A percentile compares a stretch with the other conserved stretches of the same genome.
Conservation (phyloP, 2,888 invertebrate genomes). For the Agriotes lineatus region DNA sequence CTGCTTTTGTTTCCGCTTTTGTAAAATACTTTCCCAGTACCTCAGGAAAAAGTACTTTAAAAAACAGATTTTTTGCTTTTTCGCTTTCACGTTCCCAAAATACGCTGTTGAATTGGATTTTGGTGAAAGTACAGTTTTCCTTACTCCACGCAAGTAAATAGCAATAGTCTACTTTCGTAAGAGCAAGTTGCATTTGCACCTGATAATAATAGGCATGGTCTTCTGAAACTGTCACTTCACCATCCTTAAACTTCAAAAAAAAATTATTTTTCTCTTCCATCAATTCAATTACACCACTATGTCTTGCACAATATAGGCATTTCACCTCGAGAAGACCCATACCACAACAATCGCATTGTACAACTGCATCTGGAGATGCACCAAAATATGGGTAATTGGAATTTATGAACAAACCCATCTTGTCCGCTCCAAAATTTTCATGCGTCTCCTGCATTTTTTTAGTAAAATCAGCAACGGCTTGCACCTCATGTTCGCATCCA, state of each 20-base stretch:
- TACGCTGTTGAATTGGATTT: not conserved
- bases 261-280: too few relatives aligned
- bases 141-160: slow-evolving; percentile 3
- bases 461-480: not conserved
- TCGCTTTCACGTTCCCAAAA: not conserved
- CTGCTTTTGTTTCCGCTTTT: not conserved
- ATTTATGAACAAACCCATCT: not conserved
- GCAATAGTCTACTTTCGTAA: slow-evolving; percentile 12
- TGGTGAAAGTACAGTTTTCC: not conserved
- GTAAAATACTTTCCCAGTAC: slow-evolving; percentile 13
- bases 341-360: not conserved
- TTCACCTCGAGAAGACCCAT: not conserved
- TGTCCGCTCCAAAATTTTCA: not conserved
- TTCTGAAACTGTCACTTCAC: not conserved
- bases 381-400: not conserved
- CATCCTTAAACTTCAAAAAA: too few relatives aligned
- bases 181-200: slow-evolving; percentile 1
- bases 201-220: slow-evolving; percentile 17
- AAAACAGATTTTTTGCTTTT: slow-evolving; percentile 2
- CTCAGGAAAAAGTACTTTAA: not conserved
- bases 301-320: not conserved
- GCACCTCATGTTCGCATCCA: not conserved
- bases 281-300: not conserved
- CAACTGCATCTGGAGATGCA: not conserved
- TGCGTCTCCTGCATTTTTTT: not conserved